Conservation (phyloP, 2,797 vertebrate genomes). For the Prunella strophiata region DNA sequence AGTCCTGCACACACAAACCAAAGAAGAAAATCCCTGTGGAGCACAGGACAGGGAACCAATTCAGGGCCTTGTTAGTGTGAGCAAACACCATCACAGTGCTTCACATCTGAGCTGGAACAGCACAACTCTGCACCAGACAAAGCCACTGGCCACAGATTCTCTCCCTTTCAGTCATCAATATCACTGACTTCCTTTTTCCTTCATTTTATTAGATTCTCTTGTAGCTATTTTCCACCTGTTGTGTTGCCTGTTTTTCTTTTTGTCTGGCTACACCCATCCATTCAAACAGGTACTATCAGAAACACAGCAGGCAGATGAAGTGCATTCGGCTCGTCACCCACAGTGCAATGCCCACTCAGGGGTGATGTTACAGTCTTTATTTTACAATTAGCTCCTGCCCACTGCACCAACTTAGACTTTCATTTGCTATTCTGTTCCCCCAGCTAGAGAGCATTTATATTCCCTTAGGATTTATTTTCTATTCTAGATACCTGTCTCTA, state of each 20-base stretch:
- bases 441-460: neutral
- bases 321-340: accelerated
- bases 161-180: neutral
- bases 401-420: neutral
- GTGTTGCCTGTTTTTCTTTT: neutral
- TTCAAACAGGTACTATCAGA: neutral
- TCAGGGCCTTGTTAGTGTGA: accelerated
- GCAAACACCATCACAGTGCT: neutral
- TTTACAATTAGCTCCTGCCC: neutral
- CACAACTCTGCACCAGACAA: neutral
- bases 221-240: neutral
- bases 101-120: neutral
- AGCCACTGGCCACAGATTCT: neutral
- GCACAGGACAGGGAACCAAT: neutral
- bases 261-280: neutral
- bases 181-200: neutral
- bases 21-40: neutral
- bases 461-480: slow-evolving; percentile 26
- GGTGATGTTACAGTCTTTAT: neutral
- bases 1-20: neutral
- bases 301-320: neutral
- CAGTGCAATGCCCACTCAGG: accelerated
- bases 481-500: slow-evolving; percentile 1
- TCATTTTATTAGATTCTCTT: neutral
- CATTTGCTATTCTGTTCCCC: neutral